phyloP scores from a whole-genome alignment of 2,113 vertebrate species.

The Aegithalos caudatus region DNA sequence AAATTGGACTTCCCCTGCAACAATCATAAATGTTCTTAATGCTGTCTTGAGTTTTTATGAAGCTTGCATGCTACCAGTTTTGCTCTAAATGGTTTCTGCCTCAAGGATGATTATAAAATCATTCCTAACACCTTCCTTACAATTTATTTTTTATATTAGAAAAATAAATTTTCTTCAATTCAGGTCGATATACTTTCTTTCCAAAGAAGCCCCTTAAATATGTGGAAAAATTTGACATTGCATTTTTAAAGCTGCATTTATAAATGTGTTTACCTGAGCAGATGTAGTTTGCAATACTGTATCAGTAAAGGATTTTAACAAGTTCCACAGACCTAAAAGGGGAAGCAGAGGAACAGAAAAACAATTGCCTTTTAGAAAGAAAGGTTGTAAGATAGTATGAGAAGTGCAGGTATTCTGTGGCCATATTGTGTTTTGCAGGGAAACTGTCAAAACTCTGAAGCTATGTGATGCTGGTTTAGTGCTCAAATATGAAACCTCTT shows the following conservation, averaged over 20 bases:
- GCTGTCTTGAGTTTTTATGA: background rate
- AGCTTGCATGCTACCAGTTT: background rate
- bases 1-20: slow-evolving; percentile 28
- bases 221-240: background rate
- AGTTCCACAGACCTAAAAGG: background rate
- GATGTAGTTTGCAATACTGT: background rate
- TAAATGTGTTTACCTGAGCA: slow-evolving; percentile 8
- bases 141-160: slow-evolving; percentile 27
- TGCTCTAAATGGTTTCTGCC: background rate
- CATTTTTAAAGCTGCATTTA: slow-evolving; percentile 15
- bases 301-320: background rate
- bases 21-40: background rate
- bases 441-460: background rate
- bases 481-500: background rate
- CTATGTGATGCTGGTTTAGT: background rate
- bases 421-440: background rate
- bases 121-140: background rate
- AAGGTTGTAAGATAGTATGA: background rate
- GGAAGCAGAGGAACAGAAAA: background rate
- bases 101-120: slow-evolving; percentile 8
- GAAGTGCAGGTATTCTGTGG: background rate
- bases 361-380: background rate
- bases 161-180: slow-evolving; percentile 12
- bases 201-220: background rate
- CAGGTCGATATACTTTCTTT: background rate